Percentiles rank a stretch among this genome's conserved stretches.
Conservation (phyloP, 2,797 vertebrate species). For the Sparidentex hasta region DNA sequence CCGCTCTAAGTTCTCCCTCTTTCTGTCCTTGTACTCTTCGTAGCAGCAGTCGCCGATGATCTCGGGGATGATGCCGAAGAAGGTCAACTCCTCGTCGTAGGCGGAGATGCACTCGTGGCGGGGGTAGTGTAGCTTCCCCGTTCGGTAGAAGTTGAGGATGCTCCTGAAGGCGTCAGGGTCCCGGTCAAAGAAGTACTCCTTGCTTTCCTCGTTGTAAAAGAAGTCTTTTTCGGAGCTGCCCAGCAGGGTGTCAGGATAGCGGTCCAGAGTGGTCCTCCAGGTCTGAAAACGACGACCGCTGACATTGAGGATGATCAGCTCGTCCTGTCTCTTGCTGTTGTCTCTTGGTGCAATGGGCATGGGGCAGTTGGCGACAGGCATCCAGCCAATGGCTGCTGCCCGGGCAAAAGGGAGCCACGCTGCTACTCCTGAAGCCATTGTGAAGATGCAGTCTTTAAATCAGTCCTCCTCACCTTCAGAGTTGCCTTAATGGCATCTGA, state of each 20-base stretch:
- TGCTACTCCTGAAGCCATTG: constrained; percentile 95
- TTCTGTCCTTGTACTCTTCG: constrained; percentile 98
- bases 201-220: constrained; percentile 98
- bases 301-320: constrained; percentile 96
- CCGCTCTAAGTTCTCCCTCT: constrained; percentile 94
- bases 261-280: constrained; percentile 97
- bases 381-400: constrained; percentile 98
- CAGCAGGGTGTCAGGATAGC: constrained; percentile 96
- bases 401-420: constrained; percentile 98
- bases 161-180: constrained; percentile 97
- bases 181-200: constrained; percentile 99
- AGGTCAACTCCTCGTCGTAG: constrained; percentile 96
- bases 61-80: constrained; percentile 98
- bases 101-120: constrained; percentile 97
- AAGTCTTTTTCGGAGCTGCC: constrained; percentile 99
- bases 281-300: constrained; percentile 97
- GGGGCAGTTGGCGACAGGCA: constrained; percentile 98
- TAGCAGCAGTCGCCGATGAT: constrained; percentile 99
- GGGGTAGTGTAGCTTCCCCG: constrained; percentile 98
- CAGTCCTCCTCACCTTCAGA: constrained; percentile 74
- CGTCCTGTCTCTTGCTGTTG: constrained; percentile 93
- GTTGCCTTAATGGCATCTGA: constrained; percentile 85
- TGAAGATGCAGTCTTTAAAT: constrained; percentile 71
- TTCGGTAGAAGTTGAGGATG: constrained; percentile 98
- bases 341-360: constrained; percentile 95